Evolutionary conservation across 2,797 vertebrate species (phyloP).

Genomic region (Ptychadena robeensis): DNA sequence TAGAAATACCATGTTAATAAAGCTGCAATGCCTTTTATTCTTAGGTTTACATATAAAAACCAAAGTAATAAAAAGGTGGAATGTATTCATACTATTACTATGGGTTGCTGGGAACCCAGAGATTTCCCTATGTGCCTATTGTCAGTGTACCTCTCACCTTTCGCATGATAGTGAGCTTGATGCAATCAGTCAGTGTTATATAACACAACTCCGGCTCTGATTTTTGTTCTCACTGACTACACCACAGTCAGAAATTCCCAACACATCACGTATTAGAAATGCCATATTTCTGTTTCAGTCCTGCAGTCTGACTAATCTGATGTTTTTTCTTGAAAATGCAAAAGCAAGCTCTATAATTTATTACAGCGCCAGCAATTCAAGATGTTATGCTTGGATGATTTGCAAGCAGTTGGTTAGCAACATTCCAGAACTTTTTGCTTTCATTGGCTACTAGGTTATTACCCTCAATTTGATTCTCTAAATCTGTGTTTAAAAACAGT

Average conservation of each 20-base stretch:
- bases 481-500: conserved; percentile 78
- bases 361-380: conserved; percentile 77
- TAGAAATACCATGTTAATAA: too few relatives aligned
- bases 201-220: conserved; percentile 16
- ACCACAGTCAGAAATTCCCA: conserved; percentile 43
- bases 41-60: too few relatives aligned
- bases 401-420: conserved; percentile 70
- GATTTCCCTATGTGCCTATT: neutral
- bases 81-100: neutral
- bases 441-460: conserved; percentile 78
- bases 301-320: conserved; percentile 71
- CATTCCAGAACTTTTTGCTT: conserved; percentile 78
- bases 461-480: conserved; percentile 76
- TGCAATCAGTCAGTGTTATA: conserved; percentile 16
- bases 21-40: neutral
- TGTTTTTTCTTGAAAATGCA: conserved; percentile 79
- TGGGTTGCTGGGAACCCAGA: neutral
- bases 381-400: conserved; percentile 80
- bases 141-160: neutral
- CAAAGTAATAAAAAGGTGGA: too few relatives aligned
- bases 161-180: neutral
- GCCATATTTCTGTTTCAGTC: conserved; percentile 69
- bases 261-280: conserved; percentile 64
- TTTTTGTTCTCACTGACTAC: conserved; percentile 42
- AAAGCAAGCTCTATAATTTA: conserved; percentile 80